A percentile compares a stretch with the other conserved stretches of the same genome.
Evolutionary conservation across 2,113 vertebrate species (phyloP).

Genomic region (Miniopterus natalensis): DNA sequence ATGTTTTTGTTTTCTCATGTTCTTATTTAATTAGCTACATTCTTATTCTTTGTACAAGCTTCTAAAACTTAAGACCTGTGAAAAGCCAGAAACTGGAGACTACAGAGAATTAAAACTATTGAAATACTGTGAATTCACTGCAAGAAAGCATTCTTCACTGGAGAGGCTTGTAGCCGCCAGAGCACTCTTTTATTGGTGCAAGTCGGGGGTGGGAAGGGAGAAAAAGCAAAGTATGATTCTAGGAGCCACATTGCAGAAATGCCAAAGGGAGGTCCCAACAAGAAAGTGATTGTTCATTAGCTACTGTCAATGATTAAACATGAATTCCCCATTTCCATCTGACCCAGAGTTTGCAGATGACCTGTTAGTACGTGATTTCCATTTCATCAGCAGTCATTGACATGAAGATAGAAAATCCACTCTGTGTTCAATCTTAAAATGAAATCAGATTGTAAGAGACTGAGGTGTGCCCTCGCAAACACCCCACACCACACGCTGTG

Average conservation of each 20-base stretch:
- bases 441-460: background rate
- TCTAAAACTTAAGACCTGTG: constrained; percentile 33
- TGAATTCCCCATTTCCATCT: constrained; percentile 67
- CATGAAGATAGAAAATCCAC: background rate
- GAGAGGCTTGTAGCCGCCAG: background rate
- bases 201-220: background rate
- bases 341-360: constrained; percentile 53
- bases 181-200: constrained; percentile 26
- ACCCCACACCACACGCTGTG: background rate
- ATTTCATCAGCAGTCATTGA: constrained; percentile 29
- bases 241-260: constrained; percentile 66
- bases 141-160: background rate
- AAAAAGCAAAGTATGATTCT: constrained; percentile 51
- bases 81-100: background rate
- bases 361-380: constrained; percentile 29
- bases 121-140: background rate
- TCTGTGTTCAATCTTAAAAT: background rate
- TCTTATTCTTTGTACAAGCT: constrained; percentile 4
- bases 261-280: constrained; percentile 56
- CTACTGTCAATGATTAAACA: constrained; percentile 19
- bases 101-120: background rate
- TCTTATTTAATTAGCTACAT: background rate
- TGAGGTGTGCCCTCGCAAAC: background rate
- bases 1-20: constrained; percentile 35
- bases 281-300: constrained; percentile 69